phyloP scores from a whole-genome alignment of 2,113 vertebrate genomes.

The Rhodinocichla rosea region DNA sequence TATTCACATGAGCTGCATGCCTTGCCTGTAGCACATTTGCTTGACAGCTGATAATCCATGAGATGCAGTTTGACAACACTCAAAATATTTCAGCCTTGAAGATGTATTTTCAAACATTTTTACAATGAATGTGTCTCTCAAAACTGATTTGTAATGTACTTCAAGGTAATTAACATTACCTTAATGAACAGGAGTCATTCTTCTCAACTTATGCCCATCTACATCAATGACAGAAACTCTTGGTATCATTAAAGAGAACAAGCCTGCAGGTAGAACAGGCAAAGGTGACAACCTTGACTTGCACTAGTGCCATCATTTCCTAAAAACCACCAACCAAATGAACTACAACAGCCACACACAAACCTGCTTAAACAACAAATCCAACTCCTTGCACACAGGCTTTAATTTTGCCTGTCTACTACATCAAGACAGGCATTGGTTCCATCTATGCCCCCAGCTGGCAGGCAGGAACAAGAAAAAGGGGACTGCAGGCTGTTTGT shows the following conservation, averaged over 20 bases:
- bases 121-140: fast-evolving
- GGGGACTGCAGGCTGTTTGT: background rate
- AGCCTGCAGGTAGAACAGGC: background rate
- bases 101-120: background rate
- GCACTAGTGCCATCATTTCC: background rate
- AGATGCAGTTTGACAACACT: background rate
- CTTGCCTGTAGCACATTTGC: background rate
- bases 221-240: background rate
- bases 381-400: background rate
- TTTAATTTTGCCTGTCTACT: background rate
- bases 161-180: background rate
- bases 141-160: background rate
- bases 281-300: background rate
- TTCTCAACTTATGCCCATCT: background rate
- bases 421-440: background rate
- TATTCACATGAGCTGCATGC: background rate
- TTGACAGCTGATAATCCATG: background rate
- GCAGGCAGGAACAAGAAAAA: background rate
- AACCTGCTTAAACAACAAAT: background rate
- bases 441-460: background rate
- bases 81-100: background rate
- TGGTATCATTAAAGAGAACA: background rate
- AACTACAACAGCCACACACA: background rate
- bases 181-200: background rate
- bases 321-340: background rate